Percentiles rank a stretch among this genome's conserved stretches.
Evolutionary conservation across 2,888 invertebrate species (phyloP).

Genomic region (Rotaria socialis): DNA sequence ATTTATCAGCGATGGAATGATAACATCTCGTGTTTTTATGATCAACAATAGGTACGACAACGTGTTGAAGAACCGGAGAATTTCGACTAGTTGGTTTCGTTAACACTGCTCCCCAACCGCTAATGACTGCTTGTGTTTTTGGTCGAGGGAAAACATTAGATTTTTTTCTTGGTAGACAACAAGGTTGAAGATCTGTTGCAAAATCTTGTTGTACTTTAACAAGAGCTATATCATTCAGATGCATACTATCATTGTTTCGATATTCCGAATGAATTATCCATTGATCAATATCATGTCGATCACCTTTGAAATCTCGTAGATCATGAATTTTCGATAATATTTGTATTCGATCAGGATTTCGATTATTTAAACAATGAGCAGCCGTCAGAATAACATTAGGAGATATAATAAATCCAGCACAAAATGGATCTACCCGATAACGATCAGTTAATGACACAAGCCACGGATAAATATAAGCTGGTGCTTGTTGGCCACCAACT

Average conservation of each 20-base stretch:
- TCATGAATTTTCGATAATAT: background rate
- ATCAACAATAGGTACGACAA: background rate
- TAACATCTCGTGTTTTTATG: background rate
- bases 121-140: background rate
- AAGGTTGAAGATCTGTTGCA: background rate
- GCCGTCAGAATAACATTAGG: background rate
- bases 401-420: conserved; percentile 28
- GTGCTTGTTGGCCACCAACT: conserved; percentile 19
- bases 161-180: background rate
- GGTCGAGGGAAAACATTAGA: background rate
- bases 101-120: background rate
- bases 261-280: background rate
- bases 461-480: background rate
- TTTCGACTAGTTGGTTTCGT: background rate
- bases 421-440: background rate
- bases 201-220: background rate
- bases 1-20: background rate
- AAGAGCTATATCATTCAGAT: conserved; percentile 20
- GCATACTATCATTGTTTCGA: conserved; percentile 1
- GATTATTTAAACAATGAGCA: conserved; percentile 28
- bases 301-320: background rate
- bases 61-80: conserved; percentile 12
- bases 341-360: background rate
- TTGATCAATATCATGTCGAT: background rate
- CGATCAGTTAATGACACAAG: background rate